A percentile compares a stretch with the other conserved stretches of the same genome.
Evolutionary conservation across 2,797 vertebrate genomes (phyloP).

Genomic region (Ataeniobius toweri): DNA sequence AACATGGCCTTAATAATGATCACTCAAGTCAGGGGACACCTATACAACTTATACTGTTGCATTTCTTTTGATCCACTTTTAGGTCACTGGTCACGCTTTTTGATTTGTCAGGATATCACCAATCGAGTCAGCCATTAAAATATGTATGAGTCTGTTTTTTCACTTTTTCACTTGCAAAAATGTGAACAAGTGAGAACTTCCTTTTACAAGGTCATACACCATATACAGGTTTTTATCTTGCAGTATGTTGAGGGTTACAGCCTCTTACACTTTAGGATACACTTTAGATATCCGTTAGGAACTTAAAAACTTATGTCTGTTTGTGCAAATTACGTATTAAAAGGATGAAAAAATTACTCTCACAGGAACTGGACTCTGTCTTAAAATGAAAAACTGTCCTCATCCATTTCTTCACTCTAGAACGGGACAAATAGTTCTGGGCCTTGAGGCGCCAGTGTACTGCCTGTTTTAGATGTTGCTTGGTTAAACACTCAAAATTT

Average conservation of each 20-base stretch:
- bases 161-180: not conserved
- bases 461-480: slow-evolving; percentile 8
- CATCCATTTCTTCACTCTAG: not conserved
- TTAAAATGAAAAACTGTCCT: not conserved
- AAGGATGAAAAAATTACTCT: not conserved
- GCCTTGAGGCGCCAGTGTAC: not conserved
- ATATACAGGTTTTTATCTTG: not conserved
- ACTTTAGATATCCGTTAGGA: not conserved
- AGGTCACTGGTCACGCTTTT: not conserved
- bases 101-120: not conserved
- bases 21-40: not conserved
- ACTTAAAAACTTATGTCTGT: not conserved
- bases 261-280: not conserved
- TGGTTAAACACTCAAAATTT: not conserved
- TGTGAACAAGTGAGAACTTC: not conserved
- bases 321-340: not conserved
- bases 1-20: not conserved
- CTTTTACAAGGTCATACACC: not conserved
- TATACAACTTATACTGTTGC: not conserved
- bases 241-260: not conserved
- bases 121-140: not conserved
- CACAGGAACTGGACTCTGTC: not conserved
- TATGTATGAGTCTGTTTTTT: not conserved
- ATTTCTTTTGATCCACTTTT: not conserved
- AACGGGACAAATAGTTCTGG: not conserved